A percentile compares a stretch with the other conserved stretches of the same genome.
phyloP scores from a whole-genome alignment of 2,797 vertebrate genomes.

The Synaphobranchus kaupii region DNA sequence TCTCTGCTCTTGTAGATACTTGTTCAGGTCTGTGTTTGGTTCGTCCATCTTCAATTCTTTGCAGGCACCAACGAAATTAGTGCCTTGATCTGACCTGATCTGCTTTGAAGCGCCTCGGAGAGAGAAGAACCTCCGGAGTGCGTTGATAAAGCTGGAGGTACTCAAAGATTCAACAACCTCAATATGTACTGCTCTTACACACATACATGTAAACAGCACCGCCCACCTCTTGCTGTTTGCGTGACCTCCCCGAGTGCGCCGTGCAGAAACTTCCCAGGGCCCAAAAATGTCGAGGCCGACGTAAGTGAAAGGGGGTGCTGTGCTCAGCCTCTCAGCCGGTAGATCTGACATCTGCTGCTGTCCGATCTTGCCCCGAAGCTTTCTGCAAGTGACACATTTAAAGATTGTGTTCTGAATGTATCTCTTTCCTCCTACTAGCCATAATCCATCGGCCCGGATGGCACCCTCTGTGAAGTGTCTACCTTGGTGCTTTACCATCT shows the following conservation, averaged over 20 bases:
- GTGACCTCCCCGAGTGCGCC: conserved; percentile 25
- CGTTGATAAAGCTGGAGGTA: conserved; percentile 36
- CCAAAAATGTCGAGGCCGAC: conserved; percentile 40
- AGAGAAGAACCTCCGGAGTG: conserved; percentile 26
- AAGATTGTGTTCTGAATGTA: background rate
- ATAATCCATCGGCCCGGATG: no score
- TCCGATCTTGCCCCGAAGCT: conserved; percentile 4
- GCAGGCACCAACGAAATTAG: conserved; percentile 27
- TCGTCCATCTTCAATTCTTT: conserved; percentile 19
- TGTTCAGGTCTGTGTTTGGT: background rate
- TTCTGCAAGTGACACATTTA: conserved; percentile 22
- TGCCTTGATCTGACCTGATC: conserved; percentile 19
- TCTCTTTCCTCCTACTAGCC: no score
- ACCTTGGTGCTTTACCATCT: no score
- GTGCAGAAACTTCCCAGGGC: conserved; percentile 26
- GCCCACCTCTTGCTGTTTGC: background rate
- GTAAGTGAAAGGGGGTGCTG: no score
- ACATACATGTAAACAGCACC: conserved; percentile 28
- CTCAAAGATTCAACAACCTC: conserved; percentile 35
- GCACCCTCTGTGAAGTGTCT: no score
- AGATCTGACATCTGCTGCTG: conserved; percentile 36
- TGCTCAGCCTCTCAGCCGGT: conserved; percentile 11
- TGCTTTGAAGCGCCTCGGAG: conserved; percentile 29
- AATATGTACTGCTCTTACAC: conserved; percentile 15
- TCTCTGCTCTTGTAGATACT: no score